These are phyloP conservation scores for Anabacerthia variegaticeps DNA, from an alignment of 2,797 vertebrate genomes.

Conservation along the genomic window DNA sequence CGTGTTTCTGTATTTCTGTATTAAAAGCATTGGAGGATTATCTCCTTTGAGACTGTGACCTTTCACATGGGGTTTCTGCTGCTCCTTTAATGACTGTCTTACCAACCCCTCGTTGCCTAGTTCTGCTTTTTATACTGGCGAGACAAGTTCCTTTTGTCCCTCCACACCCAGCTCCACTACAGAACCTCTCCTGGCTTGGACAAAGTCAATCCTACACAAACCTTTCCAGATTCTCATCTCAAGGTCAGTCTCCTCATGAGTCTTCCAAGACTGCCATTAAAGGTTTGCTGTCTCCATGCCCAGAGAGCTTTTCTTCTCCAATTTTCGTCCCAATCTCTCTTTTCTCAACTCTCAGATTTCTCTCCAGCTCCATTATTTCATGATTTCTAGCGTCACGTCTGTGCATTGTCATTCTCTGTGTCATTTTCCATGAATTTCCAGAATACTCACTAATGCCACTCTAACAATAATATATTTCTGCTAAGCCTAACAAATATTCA, in stretches of 20 bases:
- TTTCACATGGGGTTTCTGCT: neutral
- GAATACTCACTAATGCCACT: neutral
- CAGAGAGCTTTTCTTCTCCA: neutral
- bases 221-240: neutral
- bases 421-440: neutral
- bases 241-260: neutral
- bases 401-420: neutral
- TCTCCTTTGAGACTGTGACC: neutral
- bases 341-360: neutral
- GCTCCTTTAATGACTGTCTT: neutral
- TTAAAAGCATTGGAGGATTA: neutral
- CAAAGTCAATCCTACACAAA: neutral
- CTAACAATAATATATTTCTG: neutral
- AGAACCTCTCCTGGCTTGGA: neutral
- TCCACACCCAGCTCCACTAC: neutral
- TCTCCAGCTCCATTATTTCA: neutral
- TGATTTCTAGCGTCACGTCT: neutral
- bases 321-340: neutral
- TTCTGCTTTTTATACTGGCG: neutral
- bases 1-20: neutral
- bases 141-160: neutral
- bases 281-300: neutral
- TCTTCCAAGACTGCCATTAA: neutral
- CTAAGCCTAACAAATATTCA: neutral
- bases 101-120: neutral